A percentile compares a stretch with the other conserved stretches of the same genome.
These are phyloP conservation scores for Tethya wilhelma DNA, from an alignment of 37 sponge, comb jelly and placozoan species.

Conservation along the genomic window DNA sequence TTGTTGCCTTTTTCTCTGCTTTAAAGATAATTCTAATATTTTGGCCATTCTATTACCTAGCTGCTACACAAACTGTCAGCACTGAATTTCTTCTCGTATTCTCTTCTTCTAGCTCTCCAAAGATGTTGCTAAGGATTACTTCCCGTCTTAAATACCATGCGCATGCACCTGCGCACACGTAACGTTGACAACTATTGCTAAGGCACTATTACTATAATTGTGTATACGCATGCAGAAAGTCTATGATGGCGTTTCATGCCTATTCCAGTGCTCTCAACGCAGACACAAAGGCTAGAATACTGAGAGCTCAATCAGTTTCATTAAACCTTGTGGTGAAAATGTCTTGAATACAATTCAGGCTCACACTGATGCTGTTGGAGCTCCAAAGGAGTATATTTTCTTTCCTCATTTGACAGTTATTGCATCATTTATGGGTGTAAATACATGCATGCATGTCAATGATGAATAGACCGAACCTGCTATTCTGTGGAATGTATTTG, in stretches of 20 bases:
- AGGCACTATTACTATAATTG: too few relatives aligned
- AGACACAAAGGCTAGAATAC: not conserved
- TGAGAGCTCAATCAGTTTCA: not conserved
- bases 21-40: too few relatives aligned
- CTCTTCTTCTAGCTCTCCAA: too few relatives aligned
- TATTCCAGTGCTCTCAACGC: not conserved
- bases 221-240: not conserved
- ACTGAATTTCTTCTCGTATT: too few relatives aligned
- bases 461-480: constrained; percentile 7
- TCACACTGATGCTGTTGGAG: constrained; percentile 18
- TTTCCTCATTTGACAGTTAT: constrained; percentile 8
- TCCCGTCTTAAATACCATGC: too few relatives aligned
- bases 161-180: too few relatives aligned
- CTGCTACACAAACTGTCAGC: too few relatives aligned
- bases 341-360: not conserved
- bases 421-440: constrained; percentile 30
- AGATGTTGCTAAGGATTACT: too few relatives aligned
- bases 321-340: not conserved
- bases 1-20: too few relatives aligned
- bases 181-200: too few relatives aligned
- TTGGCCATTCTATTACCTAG: too few relatives aligned
- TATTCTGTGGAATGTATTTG: constrained; percentile 16
- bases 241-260: not conserved
- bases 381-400: constrained; percentile 12
- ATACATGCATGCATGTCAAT: not conserved